These are phyloP conservation scores for Zoanthus sansibaricus DNA, from an alignment of 92 coral and sea anemone species.

Conservation along the genomic window DNA sequence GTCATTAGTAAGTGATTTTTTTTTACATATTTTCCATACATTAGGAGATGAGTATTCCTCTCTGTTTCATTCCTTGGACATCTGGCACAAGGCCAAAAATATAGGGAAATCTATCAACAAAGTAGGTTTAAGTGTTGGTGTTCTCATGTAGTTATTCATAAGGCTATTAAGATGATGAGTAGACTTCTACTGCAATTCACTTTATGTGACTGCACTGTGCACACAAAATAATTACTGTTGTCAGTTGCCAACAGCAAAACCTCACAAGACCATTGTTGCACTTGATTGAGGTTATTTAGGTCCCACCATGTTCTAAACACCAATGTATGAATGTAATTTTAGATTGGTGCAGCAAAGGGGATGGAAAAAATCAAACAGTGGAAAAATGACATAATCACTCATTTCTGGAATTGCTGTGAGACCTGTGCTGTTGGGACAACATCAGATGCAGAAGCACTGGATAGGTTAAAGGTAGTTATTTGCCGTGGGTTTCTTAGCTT, in stretches of 20 bases:
- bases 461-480: neutral
- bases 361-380: constrained; percentile 33
- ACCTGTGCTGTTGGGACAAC: neutral
- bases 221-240: constrained; percentile 7
- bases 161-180: constrained; percentile 10
- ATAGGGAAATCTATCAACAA: constrained; percentile 24
- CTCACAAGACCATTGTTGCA: no score
- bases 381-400: constrained; percentile 14
- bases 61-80: constrained; percentile 16
- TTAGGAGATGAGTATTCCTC: neutral
- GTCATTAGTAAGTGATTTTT: neutral
- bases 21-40: neutral
- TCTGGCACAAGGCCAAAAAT: constrained; percentile 30
- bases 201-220: constrained; percentile 10
- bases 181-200: neutral
- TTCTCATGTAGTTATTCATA: neutral
- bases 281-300: neutral
- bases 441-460: constrained; percentile 6
- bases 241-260: neutral
- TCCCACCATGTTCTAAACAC: constrained; percentile 6
- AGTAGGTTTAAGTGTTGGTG: neutral
- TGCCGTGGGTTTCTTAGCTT: neutral
- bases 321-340: neutral
- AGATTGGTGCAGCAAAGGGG: constrained; percentile 29
- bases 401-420: constrained; percentile 22